Evolutionary conservation across 1,140 invertebrate genomes (phyloP).

Genomic region (Euwallacea similis): DNA sequence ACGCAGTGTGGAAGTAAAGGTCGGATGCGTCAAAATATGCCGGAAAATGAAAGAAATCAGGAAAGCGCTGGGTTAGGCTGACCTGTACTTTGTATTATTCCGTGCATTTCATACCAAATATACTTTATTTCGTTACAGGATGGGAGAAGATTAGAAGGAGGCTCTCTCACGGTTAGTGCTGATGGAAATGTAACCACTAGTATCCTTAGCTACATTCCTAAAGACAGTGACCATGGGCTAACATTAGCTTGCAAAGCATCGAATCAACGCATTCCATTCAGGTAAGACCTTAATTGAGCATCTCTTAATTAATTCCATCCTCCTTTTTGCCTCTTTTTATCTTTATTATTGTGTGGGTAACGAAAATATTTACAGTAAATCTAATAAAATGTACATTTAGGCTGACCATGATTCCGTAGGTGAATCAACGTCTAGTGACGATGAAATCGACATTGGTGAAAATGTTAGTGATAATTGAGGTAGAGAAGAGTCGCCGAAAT

Average conservation of each 20-base stretch:
- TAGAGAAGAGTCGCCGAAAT: no score
- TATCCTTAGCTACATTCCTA: constrained; percentile 73
- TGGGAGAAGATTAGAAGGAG: constrained; percentile 51
- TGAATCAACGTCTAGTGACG: no score
- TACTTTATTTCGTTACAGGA: constrained; percentile 47
- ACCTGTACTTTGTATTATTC: no score
- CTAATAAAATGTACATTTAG: no score
- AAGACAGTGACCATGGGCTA: constrained; percentile 74
- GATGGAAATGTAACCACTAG: constrained; percentile 88
- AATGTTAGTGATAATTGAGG: no score
- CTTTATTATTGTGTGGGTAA: background rate
- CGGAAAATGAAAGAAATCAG: no score
- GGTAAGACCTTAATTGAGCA: constrained; percentile 20
- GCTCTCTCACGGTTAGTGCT: constrained; percentile 55
- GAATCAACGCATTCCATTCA: constrained; percentile 63
- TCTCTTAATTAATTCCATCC: no score
- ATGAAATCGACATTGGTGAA: no score
- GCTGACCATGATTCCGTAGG: background rate
- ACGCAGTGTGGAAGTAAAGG: no score
- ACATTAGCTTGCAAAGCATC: constrained; percentile 67
- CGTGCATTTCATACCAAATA: background rate
- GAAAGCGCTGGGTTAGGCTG: no score
- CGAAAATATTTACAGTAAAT: background rate
- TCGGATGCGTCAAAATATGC: no score
- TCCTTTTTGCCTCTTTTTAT: no score